Evolutionary conservation across 2,113 vertebrate species (phyloP).

Genomic region (Misgurnus mizolepis): DNA sequence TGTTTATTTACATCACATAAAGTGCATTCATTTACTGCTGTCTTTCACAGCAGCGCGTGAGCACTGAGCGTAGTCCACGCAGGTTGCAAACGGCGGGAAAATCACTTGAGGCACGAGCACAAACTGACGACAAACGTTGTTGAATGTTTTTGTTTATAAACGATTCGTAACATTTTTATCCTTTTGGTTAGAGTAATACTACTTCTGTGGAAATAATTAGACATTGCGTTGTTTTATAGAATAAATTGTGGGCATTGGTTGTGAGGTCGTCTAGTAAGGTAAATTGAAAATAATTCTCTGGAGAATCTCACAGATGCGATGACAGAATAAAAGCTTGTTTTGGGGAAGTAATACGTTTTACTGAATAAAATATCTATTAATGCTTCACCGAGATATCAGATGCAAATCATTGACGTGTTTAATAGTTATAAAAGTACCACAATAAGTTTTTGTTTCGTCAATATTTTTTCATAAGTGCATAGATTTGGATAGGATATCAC

Average conservation of each 20-base stretch:
- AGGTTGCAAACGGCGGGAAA: conserved; percentile 1
- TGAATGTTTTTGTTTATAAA: neutral
- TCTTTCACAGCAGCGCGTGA: too few species aligned
- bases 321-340: too few species aligned
- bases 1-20: too few species aligned
- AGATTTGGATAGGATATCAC: neutral
- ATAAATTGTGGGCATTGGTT: neutral
- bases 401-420: too few species aligned
- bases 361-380: neutral
- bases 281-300: neutral
- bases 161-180: neutral
- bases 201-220: neutral
- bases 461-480: too few species aligned
- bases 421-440: too few species aligned
- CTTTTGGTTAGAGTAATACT: neutral
- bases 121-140: neutral
- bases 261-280: neutral
- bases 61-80: neutral
- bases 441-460: too few species aligned
- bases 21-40: too few species aligned
- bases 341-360: too few species aligned
- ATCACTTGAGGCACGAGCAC: neutral
- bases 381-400: neutral
- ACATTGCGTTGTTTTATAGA: neutral
- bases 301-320: neutral